phyloP scores from a whole-genome alignment of 2,888 invertebrate species.

The Altica lythri region DNA sequence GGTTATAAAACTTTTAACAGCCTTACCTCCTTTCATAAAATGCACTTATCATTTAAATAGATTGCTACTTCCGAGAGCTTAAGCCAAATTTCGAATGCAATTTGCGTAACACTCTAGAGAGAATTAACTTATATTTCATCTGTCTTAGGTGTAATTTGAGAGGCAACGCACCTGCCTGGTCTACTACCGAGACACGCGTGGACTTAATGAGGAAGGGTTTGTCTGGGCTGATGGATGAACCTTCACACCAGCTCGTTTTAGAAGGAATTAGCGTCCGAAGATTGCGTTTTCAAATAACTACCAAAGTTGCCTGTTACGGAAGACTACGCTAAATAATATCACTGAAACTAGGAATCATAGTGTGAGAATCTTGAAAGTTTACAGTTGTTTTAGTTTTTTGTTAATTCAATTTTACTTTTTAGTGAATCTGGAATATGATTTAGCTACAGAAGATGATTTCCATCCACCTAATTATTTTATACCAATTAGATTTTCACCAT shows the following conservation, averaged over 20 bases:
- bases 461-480: no score
- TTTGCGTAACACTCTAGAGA: conserved; percentile 6
- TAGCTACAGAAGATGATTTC: no score
- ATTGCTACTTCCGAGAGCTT: neutral
- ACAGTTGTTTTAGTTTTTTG: no score
- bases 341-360: no score
- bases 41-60: neutral
- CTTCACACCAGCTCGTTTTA: conserved; percentile 3
- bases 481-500: no score
- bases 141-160: conserved; percentile 30
- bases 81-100: conserved; percentile 2
- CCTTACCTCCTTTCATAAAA: no score
- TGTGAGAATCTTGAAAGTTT: no score
- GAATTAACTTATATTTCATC: conserved; percentile 34
- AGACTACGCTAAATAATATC: no score
- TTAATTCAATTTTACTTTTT: no score
- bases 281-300: conserved; percentile 11
- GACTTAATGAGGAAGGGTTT: conserved; percentile 28
- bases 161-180: conserved; percentile 25
- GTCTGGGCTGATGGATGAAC: conserved; percentile 22
- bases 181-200: conserved; percentile 21
- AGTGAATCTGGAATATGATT: no score
- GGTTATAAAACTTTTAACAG: no score
- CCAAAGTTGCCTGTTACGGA: neutral
- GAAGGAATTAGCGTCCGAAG: conserved; percentile 14